Evolutionary conservation across 1,140 invertebrate genomes (phyloP).

Genomic region (Drosophila nigrodunni): DNA sequence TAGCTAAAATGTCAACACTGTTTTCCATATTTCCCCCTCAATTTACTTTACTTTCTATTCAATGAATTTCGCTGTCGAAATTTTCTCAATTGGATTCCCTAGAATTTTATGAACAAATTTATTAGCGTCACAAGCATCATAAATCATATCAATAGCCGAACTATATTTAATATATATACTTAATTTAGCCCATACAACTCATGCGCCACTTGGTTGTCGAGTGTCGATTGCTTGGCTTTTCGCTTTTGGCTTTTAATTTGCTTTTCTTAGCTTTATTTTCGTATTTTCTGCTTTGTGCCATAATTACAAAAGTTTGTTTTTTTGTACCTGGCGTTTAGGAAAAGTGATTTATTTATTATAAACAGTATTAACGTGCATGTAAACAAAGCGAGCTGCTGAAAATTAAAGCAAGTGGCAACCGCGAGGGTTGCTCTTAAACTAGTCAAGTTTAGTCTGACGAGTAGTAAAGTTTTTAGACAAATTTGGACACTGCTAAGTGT

Average conservation of each 20-base stretch:
- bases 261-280: conserved; percentile 20
- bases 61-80: conserved; percentile 19
- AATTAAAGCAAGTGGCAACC: conserved; percentile 28
- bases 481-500: neutral
- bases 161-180: conserved; percentile 19
- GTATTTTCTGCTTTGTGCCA: conserved; percentile 18
- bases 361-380: conserved; percentile 62
- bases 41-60: conserved; percentile 1
- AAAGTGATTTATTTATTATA: conserved; percentile 75
- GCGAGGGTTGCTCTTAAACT: conserved; percentile 14
- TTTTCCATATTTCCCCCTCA: neutral
- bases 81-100: conserved; percentile 1
- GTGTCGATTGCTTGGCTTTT: conserved; percentile 18
- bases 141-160: conserved; percentile 41
- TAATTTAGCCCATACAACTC: conserved; percentile 16
- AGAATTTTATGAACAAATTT: conserved; percentile 35
- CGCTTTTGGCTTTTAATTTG: neutral
- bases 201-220: conserved; percentile 24
- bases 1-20: too few relatives aligned
- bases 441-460: too few relatives aligned
- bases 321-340: conserved; percentile 47
- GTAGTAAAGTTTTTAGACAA: too few relatives aligned
- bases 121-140: conserved; percentile 25
- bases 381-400: conserved; percentile 57
- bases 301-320: conserved; percentile 53